A percentile compares a stretch with the other conserved stretches of the same genome.
Evolutionary conservation across 2,113 vertebrate genomes (phyloP).

Genomic region (Tichodroma muraria): DNA sequence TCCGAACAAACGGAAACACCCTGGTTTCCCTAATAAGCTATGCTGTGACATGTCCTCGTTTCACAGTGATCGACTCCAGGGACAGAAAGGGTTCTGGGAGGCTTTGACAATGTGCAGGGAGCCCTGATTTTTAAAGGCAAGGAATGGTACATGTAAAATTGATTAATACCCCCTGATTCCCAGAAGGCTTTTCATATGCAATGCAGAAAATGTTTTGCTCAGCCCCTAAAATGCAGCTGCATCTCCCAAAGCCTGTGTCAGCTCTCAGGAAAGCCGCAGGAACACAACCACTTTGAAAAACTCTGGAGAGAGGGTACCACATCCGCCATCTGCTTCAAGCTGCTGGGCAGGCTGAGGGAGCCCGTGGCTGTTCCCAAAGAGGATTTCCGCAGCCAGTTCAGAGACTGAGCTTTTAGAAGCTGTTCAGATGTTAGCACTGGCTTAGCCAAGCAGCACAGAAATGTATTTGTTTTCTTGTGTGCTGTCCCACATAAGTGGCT

Average conservation of each 20-base stretch:
- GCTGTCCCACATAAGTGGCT: neutral
- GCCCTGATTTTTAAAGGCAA: conserved; percentile 27
- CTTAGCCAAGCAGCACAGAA: neutral
- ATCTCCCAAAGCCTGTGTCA: neutral
- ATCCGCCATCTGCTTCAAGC: neutral
- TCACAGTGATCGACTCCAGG: conserved; percentile 6
- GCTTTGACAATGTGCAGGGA: neutral
- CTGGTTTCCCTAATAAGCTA: conserved; percentile 25
- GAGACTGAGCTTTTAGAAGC: neutral
- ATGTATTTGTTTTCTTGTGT: neutral
- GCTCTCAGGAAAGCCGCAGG: neutral
- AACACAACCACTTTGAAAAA: neutral
- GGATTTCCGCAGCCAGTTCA: neutral
- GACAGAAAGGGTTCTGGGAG: neutral
- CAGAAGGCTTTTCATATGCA: conserved; percentile 37
- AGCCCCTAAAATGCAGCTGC: conserved; percentile 32
- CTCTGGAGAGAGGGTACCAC: neutral
- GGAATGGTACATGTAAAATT: conserved; percentile 33
- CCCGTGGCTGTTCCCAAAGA: neutral
- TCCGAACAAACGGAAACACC: conserved; percentile 10
- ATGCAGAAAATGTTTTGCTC: neutral
- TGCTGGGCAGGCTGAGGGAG: neutral
- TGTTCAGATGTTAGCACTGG: neutral
- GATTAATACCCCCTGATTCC: conserved; percentile 48
- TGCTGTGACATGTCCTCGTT: conserved; percentile 36